phyloP scores from a whole-genome alignment of 2,797 vertebrate genomes.

The Threskiornis aethiopicus region DNA sequence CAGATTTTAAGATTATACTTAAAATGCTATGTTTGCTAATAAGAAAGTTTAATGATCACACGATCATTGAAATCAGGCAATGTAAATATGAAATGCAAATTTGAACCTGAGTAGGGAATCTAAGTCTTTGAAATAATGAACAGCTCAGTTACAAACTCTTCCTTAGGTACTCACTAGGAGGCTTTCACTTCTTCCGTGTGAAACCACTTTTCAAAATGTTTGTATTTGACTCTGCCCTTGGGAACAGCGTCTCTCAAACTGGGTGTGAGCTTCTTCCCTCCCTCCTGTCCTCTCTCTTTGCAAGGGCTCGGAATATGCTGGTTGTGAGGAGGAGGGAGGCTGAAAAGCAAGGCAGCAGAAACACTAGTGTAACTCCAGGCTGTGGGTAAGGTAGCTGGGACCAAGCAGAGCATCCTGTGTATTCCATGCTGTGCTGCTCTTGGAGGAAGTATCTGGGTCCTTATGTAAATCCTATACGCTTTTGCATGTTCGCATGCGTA shows the following conservation, averaged over 20 bases:
- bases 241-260: neutral
- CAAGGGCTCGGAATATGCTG: neutral
- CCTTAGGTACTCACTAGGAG: neutral
- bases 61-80: neutral
- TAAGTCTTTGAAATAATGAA: neutral
- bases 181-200: neutral
- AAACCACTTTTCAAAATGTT: constrained; percentile 1
- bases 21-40: neutral
- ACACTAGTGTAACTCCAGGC: neutral
- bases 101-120: neutral
- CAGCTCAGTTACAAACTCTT: neutral
- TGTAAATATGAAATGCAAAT: neutral
- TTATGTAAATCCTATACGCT: neutral
- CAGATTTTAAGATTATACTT: neutral
- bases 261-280: neutral
- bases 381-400: neutral
- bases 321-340: neutral
- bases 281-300: neutral
- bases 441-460: neutral
- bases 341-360: neutral
- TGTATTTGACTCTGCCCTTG: neutral
- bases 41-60: neutral
- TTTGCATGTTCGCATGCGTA: neutral
- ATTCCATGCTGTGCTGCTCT: neutral
- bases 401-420: neutral